Percentiles rank a stretch among this genome's conserved stretches.
phyloP scores from a whole-genome alignment of 2,888 invertebrate genomes.

The Melieria picta region DNA sequence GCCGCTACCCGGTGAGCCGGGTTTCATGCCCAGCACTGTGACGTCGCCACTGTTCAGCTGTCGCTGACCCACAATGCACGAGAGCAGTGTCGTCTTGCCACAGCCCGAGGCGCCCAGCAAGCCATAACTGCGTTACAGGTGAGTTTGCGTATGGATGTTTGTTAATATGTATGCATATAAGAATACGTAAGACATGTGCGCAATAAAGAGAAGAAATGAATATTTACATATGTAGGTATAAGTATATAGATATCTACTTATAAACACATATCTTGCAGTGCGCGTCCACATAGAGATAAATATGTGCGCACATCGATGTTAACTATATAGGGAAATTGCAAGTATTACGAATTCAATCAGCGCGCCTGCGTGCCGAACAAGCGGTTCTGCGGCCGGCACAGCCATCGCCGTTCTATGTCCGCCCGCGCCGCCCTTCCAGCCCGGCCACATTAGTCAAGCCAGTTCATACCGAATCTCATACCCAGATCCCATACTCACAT shows the following conservation, averaged over 20 bases:
- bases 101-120: conserved; percentile 90
- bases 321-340: no score
- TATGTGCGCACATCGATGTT: no score
- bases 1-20: conserved; percentile 74
- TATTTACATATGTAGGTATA: no score
- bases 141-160: background rate
- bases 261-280: no score
- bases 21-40: conserved; percentile 78
- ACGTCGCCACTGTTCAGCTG: conserved; percentile 78
- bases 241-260: no score
- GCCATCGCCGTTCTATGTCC: no score
- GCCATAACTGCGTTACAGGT: conserved; percentile 73
- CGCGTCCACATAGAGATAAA: no score
- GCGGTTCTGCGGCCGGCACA: no score
- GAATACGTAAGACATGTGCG: background rate
- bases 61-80: conserved; percentile 84
- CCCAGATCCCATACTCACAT: conserved; percentile 73
- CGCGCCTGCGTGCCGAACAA: no score
- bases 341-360: no score
- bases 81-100: conserved; percentile 88
- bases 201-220: no score
- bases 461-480: background rate
- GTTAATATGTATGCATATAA: background rate
- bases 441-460: background rate
- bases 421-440: no score